Conservation (phyloP, 2,888 invertebrate species). For the Agrotis exclamationis region DNA sequence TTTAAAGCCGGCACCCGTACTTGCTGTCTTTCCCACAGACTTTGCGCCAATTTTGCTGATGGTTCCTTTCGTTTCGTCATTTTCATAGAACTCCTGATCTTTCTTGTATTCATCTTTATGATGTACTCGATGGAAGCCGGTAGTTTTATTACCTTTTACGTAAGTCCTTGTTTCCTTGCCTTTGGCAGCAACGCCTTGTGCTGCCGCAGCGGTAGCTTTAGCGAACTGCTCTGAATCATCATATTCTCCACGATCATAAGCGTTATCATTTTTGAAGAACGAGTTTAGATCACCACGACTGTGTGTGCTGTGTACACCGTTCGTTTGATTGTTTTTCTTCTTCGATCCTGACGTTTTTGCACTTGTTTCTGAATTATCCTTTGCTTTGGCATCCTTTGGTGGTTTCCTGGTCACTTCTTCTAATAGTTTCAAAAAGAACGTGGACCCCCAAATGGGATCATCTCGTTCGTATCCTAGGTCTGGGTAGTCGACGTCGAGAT, state of each 20-base stretch:
- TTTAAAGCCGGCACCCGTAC: slow-evolving; percentile 83
- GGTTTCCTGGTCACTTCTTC: slow-evolving; percentile 67
- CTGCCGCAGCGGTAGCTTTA: slow-evolving; percentile 80
- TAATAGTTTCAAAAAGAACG: slow-evolving; percentile 72
- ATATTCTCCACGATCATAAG: slow-evolving; percentile 76
- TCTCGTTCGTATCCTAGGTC: slow-evolving; percentile 80
- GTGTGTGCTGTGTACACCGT: slow-evolving; percentile 76
- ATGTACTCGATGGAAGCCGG: slow-evolving; percentile 91
- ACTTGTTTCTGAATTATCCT: slow-evolving; percentile 69
- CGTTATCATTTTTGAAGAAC: slow-evolving; percentile 76
- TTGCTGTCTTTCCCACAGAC: slow-evolving; percentile 83
- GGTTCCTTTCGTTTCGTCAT: slow-evolving; percentile 88
- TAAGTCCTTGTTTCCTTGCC: slow-evolving; percentile 88
- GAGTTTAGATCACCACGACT: slow-evolving; percentile 79
- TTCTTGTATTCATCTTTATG: slow-evolving; percentile 92
- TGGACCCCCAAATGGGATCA: slow-evolving; percentile 76
- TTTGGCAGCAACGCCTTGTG: slow-evolving; percentile 81
- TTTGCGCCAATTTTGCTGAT: slow-evolving; percentile 89
- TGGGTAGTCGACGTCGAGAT: slow-evolving; percentile 78
- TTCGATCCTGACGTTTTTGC: slow-evolving; percentile 75
- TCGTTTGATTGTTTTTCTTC: slow-evolving; percentile 76
- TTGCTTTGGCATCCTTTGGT: slow-evolving; percentile 34
- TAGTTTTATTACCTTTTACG: slow-evolving; percentile 90
- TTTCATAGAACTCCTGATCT: slow-evolving; percentile 91
- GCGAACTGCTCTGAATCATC: slow-evolving; percentile 85